These are phyloP conservation scores for Salarias fasciatus DNA, from an alignment of 2,797 vertebrate genomes.

Conservation along the genomic window DNA sequence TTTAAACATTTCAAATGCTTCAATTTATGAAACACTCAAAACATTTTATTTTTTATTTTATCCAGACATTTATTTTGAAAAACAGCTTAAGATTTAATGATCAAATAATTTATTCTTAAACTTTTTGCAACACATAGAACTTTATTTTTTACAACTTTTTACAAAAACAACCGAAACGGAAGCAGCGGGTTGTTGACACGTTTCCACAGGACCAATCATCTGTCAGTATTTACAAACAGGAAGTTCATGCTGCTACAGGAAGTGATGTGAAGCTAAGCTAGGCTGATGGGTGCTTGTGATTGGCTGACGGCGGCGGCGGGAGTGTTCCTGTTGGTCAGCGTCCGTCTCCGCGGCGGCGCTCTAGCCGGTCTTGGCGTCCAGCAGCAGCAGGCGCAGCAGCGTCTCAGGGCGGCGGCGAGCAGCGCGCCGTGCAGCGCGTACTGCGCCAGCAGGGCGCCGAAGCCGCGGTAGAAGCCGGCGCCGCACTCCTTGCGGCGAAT, in stretches of 20 bases:
- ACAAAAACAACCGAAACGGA: slow-evolving; percentile 19
- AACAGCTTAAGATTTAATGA: too few relatives aligned
- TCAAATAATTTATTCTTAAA: slow-evolving; percentile 32
- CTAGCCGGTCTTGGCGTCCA: slow-evolving; percentile 47
- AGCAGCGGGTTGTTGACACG: neutral
- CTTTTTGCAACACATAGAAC: slow-evolving; percentile 10
- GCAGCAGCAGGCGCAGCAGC: slow-evolving; percentile 63
- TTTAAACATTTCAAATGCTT: too few relatives aligned
- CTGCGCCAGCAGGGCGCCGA: slow-evolving; percentile 90
- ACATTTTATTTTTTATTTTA: neutral
- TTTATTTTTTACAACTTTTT: slow-evolving; percentile 53
- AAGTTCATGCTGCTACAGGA: slow-evolving; percentile 23
- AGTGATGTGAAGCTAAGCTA: neutral
- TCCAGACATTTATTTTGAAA: slow-evolving; percentile 10
- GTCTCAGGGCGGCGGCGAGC: slow-evolving; percentile 88
- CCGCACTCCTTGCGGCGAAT: slow-evolving; percentile 90
- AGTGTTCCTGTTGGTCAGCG: neutral
- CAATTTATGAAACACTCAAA: too few relatives aligned
- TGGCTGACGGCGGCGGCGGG: neutral
- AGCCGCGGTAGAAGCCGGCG: slow-evolving; percentile 93
- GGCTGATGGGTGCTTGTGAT: neutral
- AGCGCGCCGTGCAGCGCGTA: slow-evolving; percentile 91
- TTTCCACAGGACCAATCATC: slow-evolving; percentile 25
- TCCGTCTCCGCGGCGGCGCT: neutral
- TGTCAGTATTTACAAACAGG: slow-evolving; percentile 8